These are phyloP conservation scores for Hepsetus odoe DNA, from an alignment of 2,113 vertebrate species.

Conservation along the genomic window DNA sequence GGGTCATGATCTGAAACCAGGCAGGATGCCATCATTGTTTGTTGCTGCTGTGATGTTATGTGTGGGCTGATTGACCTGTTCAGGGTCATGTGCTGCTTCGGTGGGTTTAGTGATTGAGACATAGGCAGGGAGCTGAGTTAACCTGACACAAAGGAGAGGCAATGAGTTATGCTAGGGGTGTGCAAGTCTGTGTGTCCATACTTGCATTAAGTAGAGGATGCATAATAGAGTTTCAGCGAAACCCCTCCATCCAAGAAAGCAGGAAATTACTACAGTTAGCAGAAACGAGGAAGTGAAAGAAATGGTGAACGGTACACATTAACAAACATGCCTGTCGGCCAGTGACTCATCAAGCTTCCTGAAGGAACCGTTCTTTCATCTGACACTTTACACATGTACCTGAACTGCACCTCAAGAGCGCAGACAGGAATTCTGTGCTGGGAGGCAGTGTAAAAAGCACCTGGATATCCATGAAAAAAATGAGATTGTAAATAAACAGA, in stretches of 20 bases:
- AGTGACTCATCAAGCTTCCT: conserved; percentile 61
- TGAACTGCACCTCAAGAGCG: conserved; percentile 45
- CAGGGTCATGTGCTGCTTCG: conserved; percentile 52
- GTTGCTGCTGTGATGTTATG: neutral
- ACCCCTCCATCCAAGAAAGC: conserved; percentile 54
- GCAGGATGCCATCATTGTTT: neutral
- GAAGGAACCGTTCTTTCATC: conserved; percentile 52
- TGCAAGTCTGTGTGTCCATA: conserved; percentile 55
- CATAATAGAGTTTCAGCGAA: conserved; percentile 59
- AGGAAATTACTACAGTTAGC: conserved; percentile 64
- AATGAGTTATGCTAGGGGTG: neutral
- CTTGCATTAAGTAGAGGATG: conserved; percentile 34
- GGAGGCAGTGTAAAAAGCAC: conserved; percentile 36
- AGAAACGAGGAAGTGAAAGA: conserved; percentile 53
- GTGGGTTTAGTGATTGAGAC: conserved; percentile 59
- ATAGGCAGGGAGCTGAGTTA: conserved; percentile 49
- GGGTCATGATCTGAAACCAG: neutral
- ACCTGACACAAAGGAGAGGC: conserved; percentile 8
- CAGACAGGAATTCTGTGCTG: conserved; percentile 45
- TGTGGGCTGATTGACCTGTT: conserved; percentile 42
- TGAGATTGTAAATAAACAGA: conserved; percentile 13
- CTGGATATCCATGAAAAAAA: neutral
- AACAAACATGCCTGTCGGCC: conserved; percentile 59
- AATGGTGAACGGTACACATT: conserved; percentile 51
- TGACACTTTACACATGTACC: conserved; percentile 66